Evolutionary conservation across 2,113 vertebrate species (phyloP).

Genomic region (Perca schrenkii): DNA sequence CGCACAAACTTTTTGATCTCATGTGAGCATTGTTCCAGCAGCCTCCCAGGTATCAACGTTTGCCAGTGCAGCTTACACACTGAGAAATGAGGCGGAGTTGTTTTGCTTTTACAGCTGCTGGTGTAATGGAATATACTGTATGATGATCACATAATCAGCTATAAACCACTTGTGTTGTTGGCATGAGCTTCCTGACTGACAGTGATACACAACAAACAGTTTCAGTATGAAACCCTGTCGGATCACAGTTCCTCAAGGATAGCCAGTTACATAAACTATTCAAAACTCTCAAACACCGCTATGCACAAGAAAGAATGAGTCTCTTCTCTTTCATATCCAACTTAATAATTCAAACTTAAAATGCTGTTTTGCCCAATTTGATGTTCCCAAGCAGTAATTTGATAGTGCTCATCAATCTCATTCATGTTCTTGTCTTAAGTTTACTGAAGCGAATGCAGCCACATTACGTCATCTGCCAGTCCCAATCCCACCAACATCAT

Average conservation of each 20-base stretch:
- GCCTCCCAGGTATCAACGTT: slow-evolving; percentile 42
- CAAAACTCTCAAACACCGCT: background rate
- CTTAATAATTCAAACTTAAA: slow-evolving; percentile 5
- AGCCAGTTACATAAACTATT: background rate
- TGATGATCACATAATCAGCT: slow-evolving; percentile 27
- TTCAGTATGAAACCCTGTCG: slow-evolving; percentile 7
- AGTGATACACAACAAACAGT: slow-evolving; percentile 45
- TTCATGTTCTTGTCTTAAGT: slow-evolving; percentile 47
- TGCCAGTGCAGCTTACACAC: slow-evolving; percentile 18
- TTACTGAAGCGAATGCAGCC: slow-evolving; percentile 44
- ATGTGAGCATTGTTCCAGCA: slow-evolving; percentile 60
- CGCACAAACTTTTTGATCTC: slow-evolving; percentile 67
- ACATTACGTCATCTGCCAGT: slow-evolving; percentile 67
- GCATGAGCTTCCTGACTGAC: slow-evolving; percentile 21
- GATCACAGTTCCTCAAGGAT: background rate
- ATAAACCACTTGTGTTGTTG: slow-evolving; percentile 25
- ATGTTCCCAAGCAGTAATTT: slow-evolving; percentile 39
- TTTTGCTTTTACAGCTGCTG: slow-evolving; percentile 46
- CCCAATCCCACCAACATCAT: slow-evolving; percentile 58
- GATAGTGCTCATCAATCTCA: slow-evolving; percentile 61
- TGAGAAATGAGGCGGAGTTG: slow-evolving; percentile 28
- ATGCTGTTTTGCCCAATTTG: slow-evolving; percentile 22
- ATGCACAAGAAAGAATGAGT: background rate
- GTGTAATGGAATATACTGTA: slow-evolving; percentile 14
- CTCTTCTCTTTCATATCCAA: slow-evolving; percentile 22